Conservation (phyloP, 2,797 vertebrate genomes). For the Champsocephalus gunnari region DNA sequence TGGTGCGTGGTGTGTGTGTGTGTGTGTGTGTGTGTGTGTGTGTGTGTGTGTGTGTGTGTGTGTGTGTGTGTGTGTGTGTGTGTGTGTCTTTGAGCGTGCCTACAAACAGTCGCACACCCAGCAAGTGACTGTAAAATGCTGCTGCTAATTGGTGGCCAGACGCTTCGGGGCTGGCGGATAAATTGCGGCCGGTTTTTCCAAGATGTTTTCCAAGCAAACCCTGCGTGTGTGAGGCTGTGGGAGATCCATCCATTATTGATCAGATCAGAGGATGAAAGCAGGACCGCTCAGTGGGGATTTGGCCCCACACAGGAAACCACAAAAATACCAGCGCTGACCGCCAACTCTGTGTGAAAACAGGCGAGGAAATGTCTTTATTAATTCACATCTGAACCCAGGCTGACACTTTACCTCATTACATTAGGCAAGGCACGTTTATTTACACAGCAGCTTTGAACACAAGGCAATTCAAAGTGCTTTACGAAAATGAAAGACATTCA, state of each 20-base stretch:
- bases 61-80: too few species aligned
- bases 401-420: too few species aligned
- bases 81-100: conserved; percentile 58
- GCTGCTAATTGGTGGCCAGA: conserved; percentile 84
- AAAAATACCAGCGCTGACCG: conserved; percentile 53
- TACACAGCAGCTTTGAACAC: too few species aligned
- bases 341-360: conserved; percentile 61
- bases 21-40: too few species aligned
- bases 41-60: too few species aligned
- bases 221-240: conserved; percentile 80
- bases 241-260: conserved; percentile 90
- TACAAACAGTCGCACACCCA: conserved; percentile 74
- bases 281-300: conserved; percentile 77
- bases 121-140: conserved; percentile 76
- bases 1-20: too few species aligned
- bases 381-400: conserved; percentile 26
- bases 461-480: too few species aligned
- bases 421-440: too few species aligned
- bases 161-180: conserved; percentile 70
- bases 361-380: conserved; percentile 65
- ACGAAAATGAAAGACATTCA: too few species aligned
- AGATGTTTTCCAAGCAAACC: conserved; percentile 70
- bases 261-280: conserved; percentile 85
- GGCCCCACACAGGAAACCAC: conserved; percentile 61
- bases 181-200: conserved; percentile 68